These are phyloP conservation scores for Sebastes cheni DNA, from an alignment of 2,797 vertebrate species.

Conservation along the genomic window DNA sequence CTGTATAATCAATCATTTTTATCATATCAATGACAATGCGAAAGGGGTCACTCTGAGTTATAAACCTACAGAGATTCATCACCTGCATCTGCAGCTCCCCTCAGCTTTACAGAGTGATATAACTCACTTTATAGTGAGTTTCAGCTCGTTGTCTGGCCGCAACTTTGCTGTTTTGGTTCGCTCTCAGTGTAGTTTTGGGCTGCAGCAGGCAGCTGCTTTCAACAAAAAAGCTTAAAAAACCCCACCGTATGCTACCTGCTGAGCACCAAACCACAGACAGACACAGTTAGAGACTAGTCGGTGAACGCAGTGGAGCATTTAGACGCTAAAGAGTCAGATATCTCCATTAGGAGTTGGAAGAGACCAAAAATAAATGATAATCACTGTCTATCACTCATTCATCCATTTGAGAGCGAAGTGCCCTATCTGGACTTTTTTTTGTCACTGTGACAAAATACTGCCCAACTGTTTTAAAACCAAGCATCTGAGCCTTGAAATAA, in stretches of 20 bases:
- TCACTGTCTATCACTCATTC: background rate
- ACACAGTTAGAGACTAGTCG: background rate
- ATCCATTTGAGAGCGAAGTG: background rate
- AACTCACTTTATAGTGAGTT: background rate
- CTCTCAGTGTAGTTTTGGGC: background rate
- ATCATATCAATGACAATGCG: background rate
- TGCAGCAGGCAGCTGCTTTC: no score
- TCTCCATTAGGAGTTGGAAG: background rate
- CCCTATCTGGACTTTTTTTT: background rate
- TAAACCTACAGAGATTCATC: background rate
- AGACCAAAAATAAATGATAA: background rate
- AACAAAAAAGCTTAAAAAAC: no score
- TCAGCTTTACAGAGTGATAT: background rate
- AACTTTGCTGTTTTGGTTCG: background rate
- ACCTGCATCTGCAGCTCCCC: background rate
- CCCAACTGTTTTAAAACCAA: background rate
- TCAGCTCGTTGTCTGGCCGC: background rate
- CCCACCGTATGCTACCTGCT: background rate
- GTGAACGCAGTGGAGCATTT: background rate
- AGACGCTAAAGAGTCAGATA: background rate
- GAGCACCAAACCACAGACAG: background rate
- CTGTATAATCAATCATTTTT: background rate
- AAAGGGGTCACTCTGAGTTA: background rate
- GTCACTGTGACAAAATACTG: background rate
- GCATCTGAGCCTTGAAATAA: background rate